These are phyloP conservation scores for Syrrhaptes paradoxus DNA, from an alignment of 2,113 vertebrate species.

Conservation along the genomic window DNA sequence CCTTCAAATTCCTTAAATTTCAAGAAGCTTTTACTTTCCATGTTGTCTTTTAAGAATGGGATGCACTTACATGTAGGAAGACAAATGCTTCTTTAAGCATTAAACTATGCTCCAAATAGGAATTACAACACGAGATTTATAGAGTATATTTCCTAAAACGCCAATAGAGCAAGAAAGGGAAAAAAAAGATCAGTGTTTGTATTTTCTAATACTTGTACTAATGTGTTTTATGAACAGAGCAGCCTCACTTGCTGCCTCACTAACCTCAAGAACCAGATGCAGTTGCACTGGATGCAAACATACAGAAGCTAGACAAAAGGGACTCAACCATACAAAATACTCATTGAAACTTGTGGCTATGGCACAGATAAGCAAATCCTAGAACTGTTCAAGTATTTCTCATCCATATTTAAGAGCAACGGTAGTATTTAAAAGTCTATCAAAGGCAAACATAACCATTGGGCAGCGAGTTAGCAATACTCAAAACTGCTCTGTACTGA, in stretches of 20 bases:
- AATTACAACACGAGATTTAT: constrained; percentile 69
- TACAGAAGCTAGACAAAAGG: background rate
- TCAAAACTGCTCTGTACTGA: background rate
- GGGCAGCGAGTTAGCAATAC: background rate
- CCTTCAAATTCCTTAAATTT: constrained; percentile 71
- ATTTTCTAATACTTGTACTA: constrained; percentile 16
- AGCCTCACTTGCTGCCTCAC: background rate
- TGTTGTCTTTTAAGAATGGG: constrained; percentile 65
- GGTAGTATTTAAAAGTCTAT: background rate
- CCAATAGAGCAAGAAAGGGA: constrained; percentile 6
- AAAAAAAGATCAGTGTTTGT: background rate
- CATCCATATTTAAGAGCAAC: background rate
- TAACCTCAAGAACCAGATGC: background rate
- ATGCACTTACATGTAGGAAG: constrained; percentile 42
- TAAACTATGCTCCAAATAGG: constrained; percentile 38
- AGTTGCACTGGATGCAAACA: background rate
- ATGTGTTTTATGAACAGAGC: background rate
- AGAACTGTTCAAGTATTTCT: background rate
- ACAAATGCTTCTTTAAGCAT: constrained; percentile 60
- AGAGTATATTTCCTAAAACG: background rate
- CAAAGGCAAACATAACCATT: background rate
- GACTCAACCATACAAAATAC: background rate
- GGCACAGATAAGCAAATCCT: background rate
- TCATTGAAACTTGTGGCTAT: background rate
- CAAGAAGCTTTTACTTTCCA: constrained; percentile 66